A percentile compares a stretch with the other conserved stretches of the same genome.
These are phyloP conservation scores for Thereva nobilitata DNA, from an alignment of 2,888 invertebrate genomes.

Conservation along the genomic window DNA sequence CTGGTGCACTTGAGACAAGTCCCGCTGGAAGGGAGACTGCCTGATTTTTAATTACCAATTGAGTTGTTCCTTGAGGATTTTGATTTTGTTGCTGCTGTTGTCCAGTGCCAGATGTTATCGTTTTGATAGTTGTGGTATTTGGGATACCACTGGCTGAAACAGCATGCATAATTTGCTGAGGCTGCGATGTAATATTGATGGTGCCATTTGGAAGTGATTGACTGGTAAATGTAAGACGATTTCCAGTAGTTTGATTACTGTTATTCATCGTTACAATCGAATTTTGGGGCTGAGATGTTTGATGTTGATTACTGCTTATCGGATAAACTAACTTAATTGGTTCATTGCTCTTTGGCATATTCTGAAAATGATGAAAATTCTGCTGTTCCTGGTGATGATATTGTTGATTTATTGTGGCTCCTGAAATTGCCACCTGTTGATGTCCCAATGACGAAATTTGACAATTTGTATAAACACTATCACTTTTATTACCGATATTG, in stretches of 20 bases:
- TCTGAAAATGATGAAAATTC: slow-evolving; percentile 41
- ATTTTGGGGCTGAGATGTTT: slow-evolving; percentile 31
- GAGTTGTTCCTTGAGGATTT: slow-evolving; percentile 52
- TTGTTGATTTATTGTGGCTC: slow-evolving; percentile 18
- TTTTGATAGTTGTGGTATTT: slow-evolving; percentile 57
- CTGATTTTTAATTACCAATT: slow-evolving; percentile 59
- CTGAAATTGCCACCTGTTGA: slow-evolving; percentile 28
- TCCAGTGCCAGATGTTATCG: slow-evolving; percentile 52
- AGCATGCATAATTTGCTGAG: slow-evolving; percentile 56
- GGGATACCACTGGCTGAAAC: slow-evolving; percentile 61
- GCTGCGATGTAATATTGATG: slow-evolving; percentile 63
- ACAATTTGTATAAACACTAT: slow-evolving; percentile 30
- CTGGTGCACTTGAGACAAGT: slow-evolving; percentile 63
- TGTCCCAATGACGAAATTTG: slow-evolving; percentile 17
- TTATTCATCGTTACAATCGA: slow-evolving; percentile 56
- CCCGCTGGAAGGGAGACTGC: slow-evolving; percentile 62
- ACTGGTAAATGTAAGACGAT: slow-evolving; percentile 66
- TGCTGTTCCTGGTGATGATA: slow-evolving; percentile 46
- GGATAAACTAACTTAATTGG: slow-evolving; percentile 64
- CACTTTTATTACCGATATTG: slow-evolving; percentile 32
- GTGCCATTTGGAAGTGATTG: slow-evolving; percentile 73
- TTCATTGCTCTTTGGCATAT: slow-evolving; percentile 60
- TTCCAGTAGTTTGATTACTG: slow-evolving; percentile 52
- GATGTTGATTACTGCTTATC: slow-evolving; percentile 46
- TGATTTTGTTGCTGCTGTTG: slow-evolving; percentile 43